Percentiles rank a stretch among this genome's conserved stretches.
phyloP scores from a whole-genome alignment of 37 sponge, comb jelly and placozoan genomes.

The Aplysina aerophoba region DNA sequence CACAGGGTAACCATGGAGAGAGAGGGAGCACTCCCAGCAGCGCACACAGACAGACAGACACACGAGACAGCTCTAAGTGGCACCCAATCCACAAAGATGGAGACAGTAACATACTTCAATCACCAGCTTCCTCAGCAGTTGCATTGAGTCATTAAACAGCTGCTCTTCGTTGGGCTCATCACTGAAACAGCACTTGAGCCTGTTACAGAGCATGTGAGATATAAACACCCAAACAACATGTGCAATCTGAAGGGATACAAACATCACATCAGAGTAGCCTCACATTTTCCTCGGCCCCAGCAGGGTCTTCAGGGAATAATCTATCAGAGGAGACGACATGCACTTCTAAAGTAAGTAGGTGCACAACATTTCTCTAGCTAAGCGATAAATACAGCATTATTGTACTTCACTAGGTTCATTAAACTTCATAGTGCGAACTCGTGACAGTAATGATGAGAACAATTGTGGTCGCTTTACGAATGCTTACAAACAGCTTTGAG shows the following conservation, averaged over 20 bases:
- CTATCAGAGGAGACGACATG: background rate
- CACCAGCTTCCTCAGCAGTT: background rate
- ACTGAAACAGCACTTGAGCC: constrained; percentile 24
- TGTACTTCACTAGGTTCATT: too few species aligned
- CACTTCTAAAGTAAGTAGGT: too few species aligned
- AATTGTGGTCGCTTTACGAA: background rate
- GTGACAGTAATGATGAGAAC: too few species aligned
- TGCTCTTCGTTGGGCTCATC: background rate
- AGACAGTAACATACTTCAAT: background rate
- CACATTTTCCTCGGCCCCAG: constrained; percentile 25
- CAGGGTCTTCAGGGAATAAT: background rate
- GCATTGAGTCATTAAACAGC: constrained; percentile 6
- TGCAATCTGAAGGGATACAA: background rate
- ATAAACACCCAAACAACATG: too few species aligned
- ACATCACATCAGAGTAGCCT: background rate
- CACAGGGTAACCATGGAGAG: background rate
- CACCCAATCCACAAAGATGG: background rate
- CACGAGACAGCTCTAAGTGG: background rate
- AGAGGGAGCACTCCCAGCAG: background rate
- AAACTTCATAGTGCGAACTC: too few species aligned
- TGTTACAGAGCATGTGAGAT: background rate
- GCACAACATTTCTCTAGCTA: too few species aligned
- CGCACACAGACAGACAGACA: background rate
- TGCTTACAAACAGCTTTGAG: constrained; percentile 24
- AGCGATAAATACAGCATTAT: too few species aligned